phyloP scores from a whole-genome alignment of 2,113 vertebrate genomes.

The Paralichthys olivaceus region DNA sequence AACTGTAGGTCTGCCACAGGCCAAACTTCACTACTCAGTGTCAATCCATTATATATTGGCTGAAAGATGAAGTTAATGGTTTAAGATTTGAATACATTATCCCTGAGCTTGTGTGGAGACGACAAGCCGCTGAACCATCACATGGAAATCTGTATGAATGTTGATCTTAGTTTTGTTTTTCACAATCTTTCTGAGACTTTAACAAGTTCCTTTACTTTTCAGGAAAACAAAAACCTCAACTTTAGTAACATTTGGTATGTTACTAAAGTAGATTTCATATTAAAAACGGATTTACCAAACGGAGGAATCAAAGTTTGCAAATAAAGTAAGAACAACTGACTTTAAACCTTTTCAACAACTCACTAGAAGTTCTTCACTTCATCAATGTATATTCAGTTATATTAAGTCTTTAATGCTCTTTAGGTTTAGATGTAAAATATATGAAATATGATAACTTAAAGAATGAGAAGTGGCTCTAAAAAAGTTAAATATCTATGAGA shows the following conservation, averaged over 20 bases:
- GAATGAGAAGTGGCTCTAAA: too few species aligned
- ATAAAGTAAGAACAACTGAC: background rate
- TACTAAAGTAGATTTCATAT: background rate
- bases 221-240: background rate
- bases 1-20: conserved; percentile 68
- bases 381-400: background rate
- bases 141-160: conserved; percentile 31
- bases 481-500: background rate
- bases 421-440: too few species aligned
- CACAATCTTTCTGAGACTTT: conserved; percentile 10
- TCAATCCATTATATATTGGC: conserved; percentile 68
- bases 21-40: conserved; percentile 53
- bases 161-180: conserved; percentile 10
- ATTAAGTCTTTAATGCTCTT: background rate
- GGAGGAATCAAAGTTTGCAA: background rate
- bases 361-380: background rate
- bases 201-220: background rate
- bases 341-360: background rate
- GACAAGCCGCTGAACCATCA: conserved; percentile 31
- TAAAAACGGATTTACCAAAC: background rate
- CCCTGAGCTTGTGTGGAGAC: conserved; percentile 59
- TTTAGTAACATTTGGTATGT: background rate
- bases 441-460: too few species aligned
- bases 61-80: conserved; percentile 66
- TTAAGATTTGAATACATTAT: conserved; percentile 69